Percentiles rank a stretch among this genome's conserved stretches.
Evolutionary conservation across 2,113 vertebrate genomes (phyloP).

Genomic region (Alexandromys fortis): DNA sequence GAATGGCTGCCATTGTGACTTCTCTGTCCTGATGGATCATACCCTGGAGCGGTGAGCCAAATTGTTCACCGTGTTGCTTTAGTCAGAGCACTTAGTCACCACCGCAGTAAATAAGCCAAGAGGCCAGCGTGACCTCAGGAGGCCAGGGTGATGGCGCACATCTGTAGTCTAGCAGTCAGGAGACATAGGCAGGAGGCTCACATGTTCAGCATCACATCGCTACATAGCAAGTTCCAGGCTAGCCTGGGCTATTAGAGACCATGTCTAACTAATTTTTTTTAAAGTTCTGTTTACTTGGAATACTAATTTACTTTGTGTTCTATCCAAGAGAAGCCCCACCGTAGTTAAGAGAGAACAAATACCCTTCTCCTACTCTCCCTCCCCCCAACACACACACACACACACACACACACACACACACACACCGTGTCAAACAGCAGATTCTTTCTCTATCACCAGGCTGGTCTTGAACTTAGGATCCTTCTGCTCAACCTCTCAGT

Average conservation of each 20-base stretch:
- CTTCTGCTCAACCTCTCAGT: not conserved
- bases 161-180: not conserved
- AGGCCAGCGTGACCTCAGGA: no score
- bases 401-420: not conserved
- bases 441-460: not conserved
- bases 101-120: not conserved
- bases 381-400: no score
- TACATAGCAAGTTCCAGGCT: not conserved
- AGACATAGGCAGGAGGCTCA: not conserved
- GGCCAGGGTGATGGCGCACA: no score
- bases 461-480: not conserved
- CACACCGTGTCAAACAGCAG: not conserved
- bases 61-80: not conserved
- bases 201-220: not conserved
- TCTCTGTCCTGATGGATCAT: no score
- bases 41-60: not conserved
- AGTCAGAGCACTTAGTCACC: not conserved
- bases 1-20: not conserved
- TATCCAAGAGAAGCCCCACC: not conserved
- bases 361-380: no score
- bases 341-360: constrained; percentile 26
- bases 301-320: constrained; percentile 40
- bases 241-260: not conserved
- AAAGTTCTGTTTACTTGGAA: not conserved
- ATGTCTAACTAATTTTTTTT: not conserved